A percentile compares a stretch with the other conserved stretches of the same genome.
phyloP scores from a whole-genome alignment of 2,888 invertebrate genomes.

The Trachelus tabidus region DNA sequence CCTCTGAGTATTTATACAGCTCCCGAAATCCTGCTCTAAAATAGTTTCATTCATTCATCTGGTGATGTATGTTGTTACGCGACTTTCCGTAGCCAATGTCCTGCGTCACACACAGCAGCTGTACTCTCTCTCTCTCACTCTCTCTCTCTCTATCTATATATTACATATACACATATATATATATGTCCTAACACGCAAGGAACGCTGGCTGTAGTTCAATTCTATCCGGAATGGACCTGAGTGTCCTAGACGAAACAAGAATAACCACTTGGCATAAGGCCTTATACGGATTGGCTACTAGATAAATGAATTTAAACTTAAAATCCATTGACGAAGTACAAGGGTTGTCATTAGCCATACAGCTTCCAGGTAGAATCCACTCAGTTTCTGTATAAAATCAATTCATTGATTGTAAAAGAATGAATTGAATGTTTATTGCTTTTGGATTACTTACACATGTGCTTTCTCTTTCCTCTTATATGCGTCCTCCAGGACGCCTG shows the following conservation, averaged over 20 bases:
- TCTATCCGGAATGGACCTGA: neutral
- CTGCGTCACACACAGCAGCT: conserved; percentile 2
- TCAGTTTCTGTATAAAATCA: neutral
- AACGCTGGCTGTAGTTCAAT: neutral
- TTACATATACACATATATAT: neutral
- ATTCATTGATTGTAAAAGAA: neutral
- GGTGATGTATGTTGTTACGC: conserved; percentile 8
- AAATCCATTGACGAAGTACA: neutral
- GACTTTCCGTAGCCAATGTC: conserved; percentile 5
- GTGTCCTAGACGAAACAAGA: neutral
- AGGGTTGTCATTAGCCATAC: neutral
- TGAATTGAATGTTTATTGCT: neutral
- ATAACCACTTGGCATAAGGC: neutral
- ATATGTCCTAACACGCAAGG: neutral
- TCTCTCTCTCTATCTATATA: too few relatives aligned
- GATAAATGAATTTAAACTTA: neutral
- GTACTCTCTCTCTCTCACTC: neutral
- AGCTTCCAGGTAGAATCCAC: neutral
- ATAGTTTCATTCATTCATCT: conserved; percentile 38
- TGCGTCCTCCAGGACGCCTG: neutral
- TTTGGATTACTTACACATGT: neutral
- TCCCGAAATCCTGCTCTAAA: conserved; percentile 22
- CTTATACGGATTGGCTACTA: neutral
- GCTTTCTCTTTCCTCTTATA: neutral
- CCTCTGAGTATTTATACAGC: conserved; percentile 9